Evolutionary conservation across 2,113 vertebrate species (phyloP).

Genomic region (Pipa parva): DNA sequence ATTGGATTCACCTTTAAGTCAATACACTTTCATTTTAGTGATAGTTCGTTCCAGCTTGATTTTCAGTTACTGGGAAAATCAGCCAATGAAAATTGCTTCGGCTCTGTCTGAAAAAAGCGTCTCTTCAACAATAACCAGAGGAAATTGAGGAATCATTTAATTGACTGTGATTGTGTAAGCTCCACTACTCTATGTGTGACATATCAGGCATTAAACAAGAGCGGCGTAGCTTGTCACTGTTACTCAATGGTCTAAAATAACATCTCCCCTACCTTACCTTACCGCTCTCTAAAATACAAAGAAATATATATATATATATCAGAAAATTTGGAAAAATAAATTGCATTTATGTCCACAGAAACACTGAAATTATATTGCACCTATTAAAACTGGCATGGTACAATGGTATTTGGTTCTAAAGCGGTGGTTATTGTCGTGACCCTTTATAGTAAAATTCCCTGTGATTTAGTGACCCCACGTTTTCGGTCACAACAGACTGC

Average conservation of each 20-base stretch:
- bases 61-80: not conserved
- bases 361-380: not conserved
- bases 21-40: not conserved
- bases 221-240: conserved; percentile 24
- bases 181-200: conserved; percentile 2
- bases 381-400: too few species aligned
- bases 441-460: too few species aligned
- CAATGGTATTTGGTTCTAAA: too few species aligned
- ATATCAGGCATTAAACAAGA: conserved; percentile 16
- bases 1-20: not conserved
- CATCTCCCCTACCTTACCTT: conserved; percentile 21
- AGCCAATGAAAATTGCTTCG: conserved; percentile 11
- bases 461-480: too few species aligned
- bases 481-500: too few species aligned
- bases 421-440: too few species aligned
- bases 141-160: conserved; percentile 23
- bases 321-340: not conserved
- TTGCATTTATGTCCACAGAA: not conserved
- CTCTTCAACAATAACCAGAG: conserved; percentile 12
- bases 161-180: conserved; percentile 17
- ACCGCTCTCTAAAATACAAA: not conserved
- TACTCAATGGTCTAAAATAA: conserved; percentile 3
- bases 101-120: conserved; percentile 16
- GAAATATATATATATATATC: too few species aligned
- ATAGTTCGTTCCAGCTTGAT: not conserved